phyloP scores from a whole-genome alignment of 2,888 invertebrate genomes.

The Onthophagus sagittarius region DNA sequence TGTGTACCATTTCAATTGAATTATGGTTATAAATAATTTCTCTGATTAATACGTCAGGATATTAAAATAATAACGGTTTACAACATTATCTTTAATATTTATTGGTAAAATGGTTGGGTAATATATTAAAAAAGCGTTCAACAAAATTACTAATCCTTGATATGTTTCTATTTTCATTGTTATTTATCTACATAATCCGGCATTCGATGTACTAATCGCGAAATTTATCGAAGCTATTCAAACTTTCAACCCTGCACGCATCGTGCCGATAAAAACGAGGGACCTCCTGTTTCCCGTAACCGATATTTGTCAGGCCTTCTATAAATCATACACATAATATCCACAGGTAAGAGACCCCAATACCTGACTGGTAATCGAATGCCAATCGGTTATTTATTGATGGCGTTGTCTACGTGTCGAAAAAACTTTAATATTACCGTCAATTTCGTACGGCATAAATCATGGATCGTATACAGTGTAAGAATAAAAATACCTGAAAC shows the following conservation, averaged over 20 bases:
- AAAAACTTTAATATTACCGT: not conserved
- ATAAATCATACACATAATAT: not conserved
- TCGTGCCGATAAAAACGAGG: not conserved
- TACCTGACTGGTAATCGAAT: not conserved
- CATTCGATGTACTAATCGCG: not conserved
- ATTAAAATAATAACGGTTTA: not conserved
- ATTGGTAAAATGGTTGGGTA: not conserved
- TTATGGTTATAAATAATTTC: too few species aligned
- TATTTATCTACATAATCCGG: not conserved
- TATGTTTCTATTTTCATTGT: not conserved
- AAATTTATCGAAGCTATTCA: not conserved
- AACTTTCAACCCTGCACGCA: not conserved
- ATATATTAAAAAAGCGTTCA: too few species aligned
- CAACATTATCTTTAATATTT: not conserved
- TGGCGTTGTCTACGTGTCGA: not conserved
- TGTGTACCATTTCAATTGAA: too few species aligned
- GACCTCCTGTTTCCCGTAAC: not conserved
- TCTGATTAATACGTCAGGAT: too few species aligned
- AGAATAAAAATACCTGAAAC: not conserved
- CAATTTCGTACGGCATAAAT: not conserved
- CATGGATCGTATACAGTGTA: not conserved
- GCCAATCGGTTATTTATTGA: not conserved
- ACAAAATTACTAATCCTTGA: not conserved
- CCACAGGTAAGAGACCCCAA: not conserved
- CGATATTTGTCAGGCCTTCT: not conserved